Evolutionary conservation across 2,888 invertebrate genomes (phyloP).

Genomic region (Megalurothrips usitatus): DNA sequence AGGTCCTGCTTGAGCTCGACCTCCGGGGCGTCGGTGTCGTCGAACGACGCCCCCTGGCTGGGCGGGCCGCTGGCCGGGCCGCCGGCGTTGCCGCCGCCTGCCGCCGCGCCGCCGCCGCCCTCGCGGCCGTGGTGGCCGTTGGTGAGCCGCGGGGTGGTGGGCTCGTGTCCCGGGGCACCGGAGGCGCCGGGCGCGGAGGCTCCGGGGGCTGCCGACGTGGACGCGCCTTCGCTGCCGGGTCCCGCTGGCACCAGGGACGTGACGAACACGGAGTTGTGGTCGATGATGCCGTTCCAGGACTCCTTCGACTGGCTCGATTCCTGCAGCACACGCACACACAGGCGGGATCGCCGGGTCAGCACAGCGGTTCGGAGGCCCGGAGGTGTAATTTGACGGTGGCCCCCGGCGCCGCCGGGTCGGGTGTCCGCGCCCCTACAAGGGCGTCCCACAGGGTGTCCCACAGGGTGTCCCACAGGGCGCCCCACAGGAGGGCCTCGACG

Average conservation of each 20-base stretch:
- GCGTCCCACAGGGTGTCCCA: too few relatives aligned
- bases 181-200: not conserved
- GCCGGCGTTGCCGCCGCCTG: not conserved
- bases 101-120: not conserved
- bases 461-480: too few relatives aligned
- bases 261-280: slow-evolving; percentile 77
- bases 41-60: slow-evolving; percentile 31
- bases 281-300: slow-evolving; percentile 76
- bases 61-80: slow-evolving; percentile 35
- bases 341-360: not conserved
- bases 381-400: not conserved
- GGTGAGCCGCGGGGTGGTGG: not conserved
- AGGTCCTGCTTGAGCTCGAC: slow-evolving; percentile 33
- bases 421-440: too few relatives aligned
- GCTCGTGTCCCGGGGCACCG: not conserved
- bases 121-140: slow-evolving; percentile 9
- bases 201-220: not conserved
- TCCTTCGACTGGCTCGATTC: slow-evolving; percentile 31
- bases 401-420: not conserved
- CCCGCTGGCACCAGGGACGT: slow-evolving; percentile 57
- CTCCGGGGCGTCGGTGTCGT: slow-evolving; percentile 27
- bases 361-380: not conserved
- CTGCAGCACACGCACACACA: not conserved
- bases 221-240: slow-evolving; percentile 47
- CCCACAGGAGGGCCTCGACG: too few relatives aligned